Evolutionary conservation across 2,797 vertebrate genomes (phyloP), one percentile per base, ranked within the genome.

Genomic region (Monodelphis domestica): DNA sequence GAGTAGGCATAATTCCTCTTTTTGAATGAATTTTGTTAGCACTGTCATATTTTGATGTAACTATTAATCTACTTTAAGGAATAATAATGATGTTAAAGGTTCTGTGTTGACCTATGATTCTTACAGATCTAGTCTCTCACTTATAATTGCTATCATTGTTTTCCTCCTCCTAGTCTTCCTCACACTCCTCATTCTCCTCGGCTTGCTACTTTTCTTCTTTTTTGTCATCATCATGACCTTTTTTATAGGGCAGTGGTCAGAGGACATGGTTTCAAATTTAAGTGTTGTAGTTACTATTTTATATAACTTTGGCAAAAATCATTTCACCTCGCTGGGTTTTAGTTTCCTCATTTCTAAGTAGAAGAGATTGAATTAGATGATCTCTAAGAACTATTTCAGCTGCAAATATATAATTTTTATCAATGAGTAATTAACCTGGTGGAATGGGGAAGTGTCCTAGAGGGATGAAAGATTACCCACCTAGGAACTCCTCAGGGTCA

Each of bases 251-350:
- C 4, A 17, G 26, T 38, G 24, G 56, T 90, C 63, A 88, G 54
- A 70, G n/a, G 17, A 5, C 70, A 38, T 53, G 14, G 54, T n/a
- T 70, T 93, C 70, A 91, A 93, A 93, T 57, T 30, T 57, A 57
- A 28, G 28, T 57, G 28, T 29, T 7, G 57, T 57, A 91, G 55
- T 87, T 70, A 56, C 70, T 78, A 59, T 15, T 87, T 0, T 89
- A 89, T 87, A 1, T 0, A 89, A 52, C 0, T 21, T 94, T 59
- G 33, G 51, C 87, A 53, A 88, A n/a, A 91, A 53, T 33, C 9
- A 45, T 52, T 45, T 26, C 9, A 87, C 52, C 84, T n/a, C 90
- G 59, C 51, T 54, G 45, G 29, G 30, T 12, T 2, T 57, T 11
- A 57, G 29, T 59, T 30, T 59, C 59, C 2, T 59, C 29, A 59